Evolutionary conservation across 2,797 vertebrate species (phyloP), one percentile per base, ranked within the genome.

Genomic region (Periparus ater): DNA sequence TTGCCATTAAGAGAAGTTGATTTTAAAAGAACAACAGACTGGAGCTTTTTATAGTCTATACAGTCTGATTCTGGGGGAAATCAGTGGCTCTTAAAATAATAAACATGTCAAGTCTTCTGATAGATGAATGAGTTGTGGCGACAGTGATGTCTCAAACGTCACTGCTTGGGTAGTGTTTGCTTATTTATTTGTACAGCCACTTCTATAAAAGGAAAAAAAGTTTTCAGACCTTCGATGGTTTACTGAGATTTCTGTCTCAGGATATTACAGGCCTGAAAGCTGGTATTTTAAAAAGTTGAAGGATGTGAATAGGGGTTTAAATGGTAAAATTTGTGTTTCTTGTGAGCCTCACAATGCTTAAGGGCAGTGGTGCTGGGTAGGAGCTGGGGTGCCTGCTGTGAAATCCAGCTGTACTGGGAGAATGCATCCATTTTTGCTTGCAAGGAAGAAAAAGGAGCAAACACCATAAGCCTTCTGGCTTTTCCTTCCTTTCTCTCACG

Each of bases 151-250:
- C 63, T 93, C 45, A 15, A 85, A 71, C 1, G 1, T 89, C 84
- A 81, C 40, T 78, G 44, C 60, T 80, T 63, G 26, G 15, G 50
- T 54, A 14, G 6, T 54, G 53, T 50, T 92, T 60, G 55, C 55
- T 96, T 85, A 32, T 89, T 94, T 85, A 36, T 85, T 77, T 91
- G 54, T 88, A 11, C 42, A 83, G 34, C 40, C n/a, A 55, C 47
- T 68, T 57, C 85, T 83, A 54, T 77, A 85, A 85, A 92, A 91
- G 50, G 66, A 83, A 72, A 50, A 40, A 32, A 54, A 2, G 17
- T 36, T 77, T 78, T 86, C 73, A 89, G 75, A 81, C 47, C 50
- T 93, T 88, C 7, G 0, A 0, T 75, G 85, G 76, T 61, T 84
- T 84, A 44, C 38, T 68, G 58, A 50, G 40, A 50, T 72, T 85